phyloP scores from a whole-genome alignment of 2,113 vertebrate species.

The Heptranchias perlo region DNA sequence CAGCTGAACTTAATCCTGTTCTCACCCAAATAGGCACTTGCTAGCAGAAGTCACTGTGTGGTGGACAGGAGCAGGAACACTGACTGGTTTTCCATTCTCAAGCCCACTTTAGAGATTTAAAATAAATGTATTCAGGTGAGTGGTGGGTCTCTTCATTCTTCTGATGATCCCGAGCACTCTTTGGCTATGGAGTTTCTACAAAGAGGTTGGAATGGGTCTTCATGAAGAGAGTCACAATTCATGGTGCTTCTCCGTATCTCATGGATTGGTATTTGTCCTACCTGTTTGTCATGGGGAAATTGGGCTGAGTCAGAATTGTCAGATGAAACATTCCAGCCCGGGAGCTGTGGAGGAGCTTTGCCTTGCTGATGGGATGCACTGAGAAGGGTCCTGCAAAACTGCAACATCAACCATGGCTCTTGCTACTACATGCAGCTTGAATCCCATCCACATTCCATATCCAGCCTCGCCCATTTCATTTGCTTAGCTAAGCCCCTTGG shows the following conservation, averaged over 20 bases:
- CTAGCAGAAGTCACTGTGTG: background rate
- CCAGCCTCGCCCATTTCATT: background rate
- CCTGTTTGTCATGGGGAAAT: background rate
- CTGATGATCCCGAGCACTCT: background rate
- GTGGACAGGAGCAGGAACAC: background rate
- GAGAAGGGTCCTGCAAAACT: background rate
- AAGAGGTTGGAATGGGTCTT: background rate
- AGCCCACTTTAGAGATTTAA: background rate
- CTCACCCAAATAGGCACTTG: background rate
- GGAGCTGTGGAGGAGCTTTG: background rate
- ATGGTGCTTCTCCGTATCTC: background rate
- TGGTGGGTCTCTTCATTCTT: background rate
- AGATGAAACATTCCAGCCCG: background rate
- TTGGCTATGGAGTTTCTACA: background rate
- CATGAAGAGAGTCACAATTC: background rate
- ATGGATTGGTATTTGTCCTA: background rate
- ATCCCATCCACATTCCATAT: background rate
- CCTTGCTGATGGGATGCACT: background rate
- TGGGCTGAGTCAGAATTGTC: too few species aligned
- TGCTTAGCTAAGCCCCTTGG: background rate
- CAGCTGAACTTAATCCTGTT: background rate
- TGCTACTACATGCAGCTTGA: background rate
- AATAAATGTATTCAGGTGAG: background rate
- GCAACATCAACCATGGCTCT: too few species aligned
- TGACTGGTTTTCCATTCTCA: background rate